Base-by-base conservation (phyloP, 2,888 invertebrate species). In the Gymnocheta viridis region DNA sequence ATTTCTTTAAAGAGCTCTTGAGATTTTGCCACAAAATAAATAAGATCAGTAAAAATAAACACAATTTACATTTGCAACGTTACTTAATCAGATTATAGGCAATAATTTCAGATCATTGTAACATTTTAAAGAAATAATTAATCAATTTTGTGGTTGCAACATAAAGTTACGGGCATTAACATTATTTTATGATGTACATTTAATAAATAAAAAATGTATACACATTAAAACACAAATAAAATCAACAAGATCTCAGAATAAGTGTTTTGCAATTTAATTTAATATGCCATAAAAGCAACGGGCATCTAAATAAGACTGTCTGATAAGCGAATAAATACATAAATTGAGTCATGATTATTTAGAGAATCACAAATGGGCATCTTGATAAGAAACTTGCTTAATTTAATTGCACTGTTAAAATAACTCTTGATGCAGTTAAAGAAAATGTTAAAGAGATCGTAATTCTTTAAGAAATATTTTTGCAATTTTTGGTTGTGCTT, bases 191-290 rank as follows among this genome's bases (percentile, higher is more conserved):
- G 56, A 41, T 14, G n/a, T 27, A 49, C 47, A 54, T 58, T 44
- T 56, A 54, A 24, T 54, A 41, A 74, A 62, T 41, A 22, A n/a
- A 14, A 29, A 12, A 22, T 22, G n/a, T n/a, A n/a, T n/a, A n/a
- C n/a, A n/a, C n/a, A n/a, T n/a, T n/a, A n/a, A n/a, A 5, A 6
- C 14, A 29, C 1, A 56, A 58, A 62, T 24, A 24, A 47, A 24
- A 47, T 47, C 35, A 67, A 51, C 44, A 67, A 67, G 76, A 66
- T 76, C 47, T 56, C n/a, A 47, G n/a, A 17, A 47, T 66, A 27
- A 67, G 51, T 56, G 35, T 47, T 35, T 17, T 9, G 47, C 56
- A 66, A 56, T 3, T 58, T 67, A 56, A 44, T 67, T 67, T 58
- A 32, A 73, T 17, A 22, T 24, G 56, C 35, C 35, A 38, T 47